Evolutionary conservation across 2,888 invertebrate genomes (phyloP).

Genomic region (Sialis fuliginosa): DNA sequence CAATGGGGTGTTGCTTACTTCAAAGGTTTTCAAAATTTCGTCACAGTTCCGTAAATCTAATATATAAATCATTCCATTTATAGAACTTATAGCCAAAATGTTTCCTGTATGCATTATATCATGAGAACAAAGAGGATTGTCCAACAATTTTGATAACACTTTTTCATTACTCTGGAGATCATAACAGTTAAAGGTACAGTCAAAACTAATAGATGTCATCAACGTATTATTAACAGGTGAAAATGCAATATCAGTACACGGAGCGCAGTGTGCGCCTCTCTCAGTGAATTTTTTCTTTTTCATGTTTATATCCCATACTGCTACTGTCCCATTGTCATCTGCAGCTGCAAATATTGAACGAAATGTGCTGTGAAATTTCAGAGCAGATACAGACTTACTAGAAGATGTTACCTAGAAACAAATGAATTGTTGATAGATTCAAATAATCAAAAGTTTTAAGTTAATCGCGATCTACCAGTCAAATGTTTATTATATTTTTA

Average conservation of each 20-base stretch:
- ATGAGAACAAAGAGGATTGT: slow-evolving; percentile 25
- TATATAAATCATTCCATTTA: slow-evolving; percentile 31
- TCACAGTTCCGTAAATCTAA: slow-evolving; percentile 36
- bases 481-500: background rate
- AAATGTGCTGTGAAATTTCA: slow-evolving; percentile 32
- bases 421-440: background rate
- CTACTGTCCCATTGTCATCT: slow-evolving; percentile 32
- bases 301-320: slow-evolving; percentile 27
- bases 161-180: slow-evolving; percentile 32
- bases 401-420: slow-evolving; percentile 16
- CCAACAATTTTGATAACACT: slow-evolving; percentile 27
- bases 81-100: slow-evolving; percentile 34
- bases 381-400: slow-evolving; percentile 26
- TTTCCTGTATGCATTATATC: slow-evolving; percentile 27
- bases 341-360: slow-evolving; percentile 28
- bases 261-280: slow-evolving; percentile 34
- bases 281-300: slow-evolving; percentile 30
- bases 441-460: background rate
- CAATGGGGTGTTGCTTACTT: slow-evolving; percentile 32
- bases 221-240: slow-evolving; percentile 36
- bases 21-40: slow-evolving; percentile 27
- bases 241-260: slow-evolving; percentile 36
- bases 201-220: slow-evolving; percentile 34
- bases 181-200: slow-evolving; percentile 36
- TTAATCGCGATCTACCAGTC: background rate